Base-by-base conservation (phyloP, 2,888 invertebrate species). In the Cheilosia urbana region DNA sequence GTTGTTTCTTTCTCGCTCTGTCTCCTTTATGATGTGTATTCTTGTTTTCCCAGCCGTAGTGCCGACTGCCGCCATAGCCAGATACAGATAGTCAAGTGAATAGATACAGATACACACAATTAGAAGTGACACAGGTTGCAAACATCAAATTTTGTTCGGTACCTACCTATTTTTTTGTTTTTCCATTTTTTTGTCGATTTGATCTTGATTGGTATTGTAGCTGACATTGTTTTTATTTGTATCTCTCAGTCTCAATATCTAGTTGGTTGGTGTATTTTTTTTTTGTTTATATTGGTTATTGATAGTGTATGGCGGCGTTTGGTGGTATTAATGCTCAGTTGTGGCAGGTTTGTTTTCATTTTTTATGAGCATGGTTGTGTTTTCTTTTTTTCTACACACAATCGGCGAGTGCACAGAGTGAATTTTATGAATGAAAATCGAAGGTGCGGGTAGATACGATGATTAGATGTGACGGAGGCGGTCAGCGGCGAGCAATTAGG, bases 401-500 rank as follows among this genome's bases (percentile, higher is more conserved):
- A 75, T 69, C 53, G 75, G 55, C 57, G 40, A 27, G 58, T 40
- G 27, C 21, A 76, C 40, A 57, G 49, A 68, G 42, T 30, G 30
- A 69, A 58, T 71, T 85, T 85, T 85, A 85, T 85, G 84, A 85
- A 85, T 85, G 84, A 80, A 85, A 80, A 72, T 66, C 75, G 76
- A 80, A 62, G 71, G 69, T 71, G 66, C 71, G 73, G 63, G n/a
- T 9, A 9, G 9, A 66, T 55, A 15, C 13, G 11, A 47, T 30
- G 58, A 17, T 58, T 66, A 40, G 21, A 51, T 42, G 47, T 11
- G 5, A 2, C 17, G 24, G 7, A n/a, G 17, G 24, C 24, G 37
- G 17, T 13, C 11, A 30, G 19, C 15, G 37, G n/a, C 6, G 27
- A n/a, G 17, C 0, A 7, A 34, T 34, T 11, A 34, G 0, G n/a